Evolutionary conservation across 2,888 invertebrate genomes (phyloP).

Genomic region (Pyrochroa serraticornis): DNA sequence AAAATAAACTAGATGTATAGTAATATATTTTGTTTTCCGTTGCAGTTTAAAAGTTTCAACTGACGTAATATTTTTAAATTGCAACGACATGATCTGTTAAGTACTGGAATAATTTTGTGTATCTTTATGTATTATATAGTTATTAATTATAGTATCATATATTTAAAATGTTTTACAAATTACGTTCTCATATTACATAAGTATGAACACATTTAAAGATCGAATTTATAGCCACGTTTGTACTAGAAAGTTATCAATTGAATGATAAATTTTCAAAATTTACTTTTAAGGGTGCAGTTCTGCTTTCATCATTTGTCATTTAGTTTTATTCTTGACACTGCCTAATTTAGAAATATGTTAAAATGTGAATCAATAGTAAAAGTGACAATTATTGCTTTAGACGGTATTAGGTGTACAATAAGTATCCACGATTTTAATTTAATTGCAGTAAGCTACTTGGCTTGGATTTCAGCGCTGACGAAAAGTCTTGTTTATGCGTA

Average conservation of each 20-base stretch:
- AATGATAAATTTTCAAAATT: constrained; percentile 12
- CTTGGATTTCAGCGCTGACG: no score
- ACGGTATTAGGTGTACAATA: constrained; percentile 20
- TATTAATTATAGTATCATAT: constrained; percentile 36
- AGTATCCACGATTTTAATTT: constrained; percentile 5
- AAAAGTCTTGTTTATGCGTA: no score
- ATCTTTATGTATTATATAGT: constrained; percentile 44
- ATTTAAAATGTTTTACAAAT: constrained; percentile 30
- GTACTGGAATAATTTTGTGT: constrained; percentile 39
- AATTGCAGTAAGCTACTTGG: neutral
- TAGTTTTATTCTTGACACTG: constrained; percentile 42
- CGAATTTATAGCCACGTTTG: constrained; percentile 20
- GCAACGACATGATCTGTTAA: constrained; percentile 39
- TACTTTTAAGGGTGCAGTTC: constrained; percentile 4
- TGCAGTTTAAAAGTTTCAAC: constrained; percentile 39
- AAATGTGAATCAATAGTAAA: constrained; percentile 14
- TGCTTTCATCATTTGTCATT: constrained; percentile 22
- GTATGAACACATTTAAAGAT: constrained; percentile 7
- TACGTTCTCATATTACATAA: constrained; percentile 24
- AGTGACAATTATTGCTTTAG: constrained; percentile 11
- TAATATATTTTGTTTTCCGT: constrained; percentile 48
- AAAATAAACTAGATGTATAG: constrained; percentile 45
- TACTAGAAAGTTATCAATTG: constrained; percentile 20
- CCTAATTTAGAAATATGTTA: constrained; percentile 37
- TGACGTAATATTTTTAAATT: constrained; percentile 37